phyloP scores from a whole-genome alignment of 2,113 vertebrate genomes.

The Strigops habroptila region DNA sequence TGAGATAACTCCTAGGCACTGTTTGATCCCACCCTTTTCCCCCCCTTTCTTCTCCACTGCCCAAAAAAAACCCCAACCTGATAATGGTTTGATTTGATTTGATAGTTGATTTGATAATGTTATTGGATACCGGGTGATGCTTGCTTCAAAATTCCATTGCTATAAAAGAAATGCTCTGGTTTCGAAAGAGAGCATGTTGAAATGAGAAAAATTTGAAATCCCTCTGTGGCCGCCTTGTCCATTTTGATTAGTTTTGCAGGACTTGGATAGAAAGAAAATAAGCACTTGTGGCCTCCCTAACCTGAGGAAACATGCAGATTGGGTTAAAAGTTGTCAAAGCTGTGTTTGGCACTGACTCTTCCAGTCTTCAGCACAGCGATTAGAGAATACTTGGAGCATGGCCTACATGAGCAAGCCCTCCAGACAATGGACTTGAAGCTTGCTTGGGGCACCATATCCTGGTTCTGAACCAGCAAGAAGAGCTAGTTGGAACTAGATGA shows the following conservation, averaged over 20 bases:
- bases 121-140: not conserved
- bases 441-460: fast-evolving
- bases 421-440: not conserved
- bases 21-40: not conserved
- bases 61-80: not conserved
- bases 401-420: not conserved
- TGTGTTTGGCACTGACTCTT: not conserved
- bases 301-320: not conserved
- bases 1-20: not conserved
- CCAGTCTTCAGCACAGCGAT: not conserved
- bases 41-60: not conserved
- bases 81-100: not conserved
- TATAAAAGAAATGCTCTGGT: not conserved
- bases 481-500: not conserved
- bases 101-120: not conserved
- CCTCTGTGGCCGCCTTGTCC: not conserved
- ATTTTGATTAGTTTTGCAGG: not conserved
- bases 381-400: not conserved
- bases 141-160: not conserved
- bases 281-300: not conserved
- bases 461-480: not conserved
- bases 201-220: not conserved
- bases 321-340: not conserved
- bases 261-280: not conserved
- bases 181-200: not conserved